Base-by-base conservation (phyloP, 2,113 vertebrate species). In the Chaetodon trifascialis region DNA sequence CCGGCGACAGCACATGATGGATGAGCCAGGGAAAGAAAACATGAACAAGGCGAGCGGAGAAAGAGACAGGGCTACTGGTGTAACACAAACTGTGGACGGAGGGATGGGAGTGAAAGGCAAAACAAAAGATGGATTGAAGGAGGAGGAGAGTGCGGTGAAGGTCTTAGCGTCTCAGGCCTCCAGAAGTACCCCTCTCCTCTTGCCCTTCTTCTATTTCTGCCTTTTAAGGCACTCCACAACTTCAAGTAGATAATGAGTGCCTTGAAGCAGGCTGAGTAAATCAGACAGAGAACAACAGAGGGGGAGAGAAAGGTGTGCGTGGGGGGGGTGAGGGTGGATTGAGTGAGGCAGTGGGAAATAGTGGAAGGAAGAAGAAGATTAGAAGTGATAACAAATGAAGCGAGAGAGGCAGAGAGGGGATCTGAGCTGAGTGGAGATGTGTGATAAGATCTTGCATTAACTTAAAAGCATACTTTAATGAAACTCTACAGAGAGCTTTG, bases 1-100 rank as follows among this genome's bases (percentile, higher is more conserved):
- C 84, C 40, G 85, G 94, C 90, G 92, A 94, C 94, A 93, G 90
- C 80, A 51, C 80, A 91, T 95, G 94, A 95, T 95, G 93, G 91
- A 95, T 94, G 93, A 90, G 78, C 73, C 42, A 23, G 84, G 83
- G 71, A 82, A 81, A 83, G 72, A 89, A 84, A 88, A 89, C 82
- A 85, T 73, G 88, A 82, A 75, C 17, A 73, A 80, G 73, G 78
- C 25, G 19, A 85, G 79, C 21, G 42, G 59, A 81, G 80, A 86
- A 86, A 85, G 69, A 65, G 62, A 86, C 72, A 80, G 80, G 64
- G 75, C 80, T 73, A 80, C 87, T 47, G 66, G 51, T 91, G 91
- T 90, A 93, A 92, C 74, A 91, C 84, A 86, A 92, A 94, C 92
- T 93, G 88, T 88, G 79, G 85, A 90, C n/a, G 58, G 81, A 89